Conservation (phyloP, 1,140 invertebrate species). For the Bombyx mandarina region DNA sequence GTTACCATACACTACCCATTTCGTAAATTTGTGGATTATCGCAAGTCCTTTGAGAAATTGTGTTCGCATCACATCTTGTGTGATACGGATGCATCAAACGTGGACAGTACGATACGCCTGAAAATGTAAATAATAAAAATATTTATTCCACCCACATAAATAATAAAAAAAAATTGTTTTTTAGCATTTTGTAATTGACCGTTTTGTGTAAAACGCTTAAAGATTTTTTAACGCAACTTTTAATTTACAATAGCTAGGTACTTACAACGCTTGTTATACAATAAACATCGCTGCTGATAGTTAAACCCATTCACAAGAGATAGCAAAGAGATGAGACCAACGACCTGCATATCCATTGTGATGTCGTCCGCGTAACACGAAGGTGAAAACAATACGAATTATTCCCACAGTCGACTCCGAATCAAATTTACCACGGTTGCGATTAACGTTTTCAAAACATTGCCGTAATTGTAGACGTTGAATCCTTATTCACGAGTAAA, state of each 20-base stretch:
- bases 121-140: neutral
- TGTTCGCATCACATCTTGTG: conserved; percentile 38
- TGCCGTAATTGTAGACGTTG: neutral
- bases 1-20: conserved; percentile 23
- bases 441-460: conserved; percentile 10
- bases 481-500: no score
- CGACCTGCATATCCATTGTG: conserved; percentile 9
- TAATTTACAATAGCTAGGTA: neutral
- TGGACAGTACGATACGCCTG: conserved; percentile 43
- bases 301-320: conserved; percentile 13
- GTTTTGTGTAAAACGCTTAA: neutral
- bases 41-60: conserved; percentile 40
- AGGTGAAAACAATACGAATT: neutral
- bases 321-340: conserved; percentile 10
- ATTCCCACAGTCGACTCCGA: conserved; percentile 9
- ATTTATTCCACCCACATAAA: neutral
- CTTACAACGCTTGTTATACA: conserved; percentile 23
- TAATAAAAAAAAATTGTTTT: neutral
- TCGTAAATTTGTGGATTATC: conserved; percentile 13
- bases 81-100: conserved; percentile 42
- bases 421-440: conserved; percentile 3
- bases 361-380: neutral
- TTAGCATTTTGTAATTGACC: neutral
- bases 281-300: conserved; percentile 23
- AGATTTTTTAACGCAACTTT: neutral